A percentile compares a stretch with the other conserved stretches of the same genome.
phyloP scores from a whole-genome alignment of 2,113 vertebrate species.

The Peromyscus californicus region DNA sequence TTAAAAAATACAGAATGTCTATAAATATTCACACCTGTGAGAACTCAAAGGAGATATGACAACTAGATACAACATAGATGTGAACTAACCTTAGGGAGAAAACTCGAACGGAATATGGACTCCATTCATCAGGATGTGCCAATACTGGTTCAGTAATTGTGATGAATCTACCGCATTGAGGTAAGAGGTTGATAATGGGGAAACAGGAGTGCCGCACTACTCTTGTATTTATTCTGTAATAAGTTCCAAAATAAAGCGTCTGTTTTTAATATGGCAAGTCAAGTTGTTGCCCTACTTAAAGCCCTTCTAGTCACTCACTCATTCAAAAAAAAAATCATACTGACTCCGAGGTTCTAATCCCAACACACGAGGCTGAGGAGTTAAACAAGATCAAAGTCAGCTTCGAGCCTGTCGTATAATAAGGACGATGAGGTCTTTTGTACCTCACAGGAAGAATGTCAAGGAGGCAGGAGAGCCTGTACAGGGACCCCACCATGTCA shows the following conservation, averaged over 20 bases:
- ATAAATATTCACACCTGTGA: background rate
- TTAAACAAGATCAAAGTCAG: background rate
- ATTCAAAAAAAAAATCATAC: background rate
- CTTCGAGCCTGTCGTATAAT: background rate
- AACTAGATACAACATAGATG: background rate
- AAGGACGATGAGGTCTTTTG: background rate
- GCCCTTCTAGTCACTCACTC: background rate
- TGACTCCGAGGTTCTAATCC: background rate
- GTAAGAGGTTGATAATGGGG: background rate
- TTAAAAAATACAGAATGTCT: background rate
- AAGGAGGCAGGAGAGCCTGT: background rate
- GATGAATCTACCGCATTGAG: too few relatives aligned
- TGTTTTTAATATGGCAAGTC: background rate
- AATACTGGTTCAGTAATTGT: background rate
- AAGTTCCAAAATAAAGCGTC: background rate
- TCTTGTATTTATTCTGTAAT: background rate
- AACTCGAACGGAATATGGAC: background rate
- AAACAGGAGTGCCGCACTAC: background rate
- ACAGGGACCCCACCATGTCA: background rate
- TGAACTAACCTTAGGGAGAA: background rate
- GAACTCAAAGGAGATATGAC: background rate
- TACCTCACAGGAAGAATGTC: background rate
- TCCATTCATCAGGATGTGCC: background rate
- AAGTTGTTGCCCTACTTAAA: background rate
- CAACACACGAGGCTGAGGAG: background rate